Evolutionary conservation across 2,888 invertebrate species (phyloP), one percentile per base, ranked within the genome.

Genomic region (Acleris literana): DNA sequence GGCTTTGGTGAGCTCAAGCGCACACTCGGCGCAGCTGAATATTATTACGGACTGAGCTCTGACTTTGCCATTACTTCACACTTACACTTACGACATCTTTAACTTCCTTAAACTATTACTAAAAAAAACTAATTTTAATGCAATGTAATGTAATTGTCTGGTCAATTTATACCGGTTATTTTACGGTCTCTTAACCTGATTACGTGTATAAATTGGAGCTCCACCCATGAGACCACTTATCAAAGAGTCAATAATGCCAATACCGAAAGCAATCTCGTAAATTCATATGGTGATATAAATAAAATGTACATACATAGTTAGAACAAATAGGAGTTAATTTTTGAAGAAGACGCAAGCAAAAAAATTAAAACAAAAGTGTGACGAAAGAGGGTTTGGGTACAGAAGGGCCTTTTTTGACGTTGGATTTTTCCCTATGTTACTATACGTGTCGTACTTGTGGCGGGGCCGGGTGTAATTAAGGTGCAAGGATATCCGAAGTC

Each of bases 401-500:
- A 49, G 20, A 29, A 25, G 7, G 25, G 17, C 18, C 49, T 53
- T 52, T 66, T 53, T 57, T 16, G 57, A 48, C 18, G 51, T 56
- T 49, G 61, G 51, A 49, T 60, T 63, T 66, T 65, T 67, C 66
- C 57, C 54, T 60, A 60, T 64, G 57, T 63, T 46, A 48, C 61
- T 68, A 62, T 68, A 69, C 57, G 68, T 56, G 57, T 67, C 83
- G 83, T 85, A 83, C 88, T 87, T 86, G 80, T 83, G 76, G 78
- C 73, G 79, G 76, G 80, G 83, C 82, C 71, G 80, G 85, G 87
- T 86, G 88, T 90, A 91, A 92, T 92, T 92, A 92, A 91, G 89
- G 92, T 89, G 90, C 87, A 90, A 91, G 90, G 92, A 91, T 92
- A 90, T 85, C 89, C 88, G 82, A 88, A 89, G 89, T 86, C 88